Evolutionary conservation across 2,113 vertebrate species (phyloP).

Genomic region (Pyrgilauda ruficollis): DNA sequence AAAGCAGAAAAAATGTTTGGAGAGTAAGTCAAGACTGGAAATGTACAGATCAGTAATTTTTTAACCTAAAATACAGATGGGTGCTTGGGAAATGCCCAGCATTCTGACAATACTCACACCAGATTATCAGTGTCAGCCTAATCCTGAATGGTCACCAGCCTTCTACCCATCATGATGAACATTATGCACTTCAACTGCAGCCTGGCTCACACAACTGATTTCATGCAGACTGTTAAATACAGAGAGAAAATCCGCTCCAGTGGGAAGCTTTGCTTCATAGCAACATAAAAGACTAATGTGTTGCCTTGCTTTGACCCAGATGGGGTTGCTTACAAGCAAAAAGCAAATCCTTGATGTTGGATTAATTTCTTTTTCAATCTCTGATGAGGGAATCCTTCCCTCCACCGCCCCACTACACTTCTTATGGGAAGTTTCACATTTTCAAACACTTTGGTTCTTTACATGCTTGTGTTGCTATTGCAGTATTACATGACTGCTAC

Average conservation of each 20-base stretch:
- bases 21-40: neutral
- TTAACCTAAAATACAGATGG: neutral
- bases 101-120: neutral
- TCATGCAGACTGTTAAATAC: neutral
- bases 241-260: neutral
- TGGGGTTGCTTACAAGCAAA: neutral
- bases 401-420: rapidly evolving
- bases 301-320: neutral
- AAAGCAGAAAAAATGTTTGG: neutral
- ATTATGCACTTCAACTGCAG: neutral
- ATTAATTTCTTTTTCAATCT: neutral
- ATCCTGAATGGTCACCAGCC: neutral
- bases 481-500: neutral
- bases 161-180: neutral
- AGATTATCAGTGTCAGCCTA: neutral
- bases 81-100: neutral
- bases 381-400: neutral
- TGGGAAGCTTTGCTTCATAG: neutral
- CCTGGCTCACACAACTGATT: neutral
- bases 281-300: neutral
- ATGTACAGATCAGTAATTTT: neutral
- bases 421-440: neutral
- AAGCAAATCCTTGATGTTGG: neutral
- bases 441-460: neutral
- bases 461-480: neutral